Evolutionary conservation across 2,888 invertebrate genomes (phyloP), one percentile per base, ranked within the genome.

Genomic region (Priocnemis perturbator): DNA sequence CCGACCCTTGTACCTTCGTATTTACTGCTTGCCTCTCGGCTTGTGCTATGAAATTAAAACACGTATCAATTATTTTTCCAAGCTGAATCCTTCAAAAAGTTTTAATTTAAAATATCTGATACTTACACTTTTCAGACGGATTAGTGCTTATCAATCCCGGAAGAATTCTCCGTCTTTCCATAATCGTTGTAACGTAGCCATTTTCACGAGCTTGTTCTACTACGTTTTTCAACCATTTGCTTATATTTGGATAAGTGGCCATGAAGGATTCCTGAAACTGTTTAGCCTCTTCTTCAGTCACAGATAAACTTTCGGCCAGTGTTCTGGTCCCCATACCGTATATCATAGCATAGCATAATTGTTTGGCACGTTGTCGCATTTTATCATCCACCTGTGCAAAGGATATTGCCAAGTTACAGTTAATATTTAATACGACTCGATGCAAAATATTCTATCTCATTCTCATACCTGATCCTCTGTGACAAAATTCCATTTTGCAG

Each of bases 1-100:
- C 99, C 0, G 98, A 97, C 0, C 98, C 99, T 90, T 99, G 99
- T 61, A 99, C 94, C 15, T 94, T 95, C 1, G 98, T 96, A 89
- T 99, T 99, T 0, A 99, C 93, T 15, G 98, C 98, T 91, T 98
- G 98, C n/a, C 99, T 92, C 89, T 98, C 97, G 0, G 97, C 96
- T 90, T 97, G 93, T 15, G 73, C 76, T 78, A 11, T 37, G 37
- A 11, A 11, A 37, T 60, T 44, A 23, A 57, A 52, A 53, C 4
- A 53, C 37, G 23, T 44, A 44, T 15, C 37, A 37, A 37, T 37
- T 37, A 37, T 37, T 37, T 37, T 1, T 37, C 7, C 7, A 7
- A 37, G 1, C 7, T 3, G 37, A 1, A 11, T 37, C 7, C 5
- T 5, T 26, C 3, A 9, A 37, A 37, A 37, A 11, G 26, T 5